These are phyloP conservation scores for Deroptyus accipitrinus DNA, from an alignment of 2,113 vertebrate genomes.

Conservation along the genomic window DNA sequence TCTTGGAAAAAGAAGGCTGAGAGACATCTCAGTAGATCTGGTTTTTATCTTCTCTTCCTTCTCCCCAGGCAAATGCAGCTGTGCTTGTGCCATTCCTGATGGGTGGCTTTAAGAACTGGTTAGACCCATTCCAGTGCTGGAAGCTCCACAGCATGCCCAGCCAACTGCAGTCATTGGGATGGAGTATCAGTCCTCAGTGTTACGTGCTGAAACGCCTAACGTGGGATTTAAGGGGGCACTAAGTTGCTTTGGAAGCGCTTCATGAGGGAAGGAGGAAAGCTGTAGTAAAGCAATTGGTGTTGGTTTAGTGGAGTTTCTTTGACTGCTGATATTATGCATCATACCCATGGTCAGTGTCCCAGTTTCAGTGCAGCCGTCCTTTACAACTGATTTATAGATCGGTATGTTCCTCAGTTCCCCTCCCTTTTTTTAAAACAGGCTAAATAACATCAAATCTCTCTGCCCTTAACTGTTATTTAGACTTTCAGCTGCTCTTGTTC, in stretches of 20 bases:
- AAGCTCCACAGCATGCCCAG: background rate
- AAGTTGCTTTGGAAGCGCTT: background rate
- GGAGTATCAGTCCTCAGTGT: background rate
- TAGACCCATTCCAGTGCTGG: background rate
- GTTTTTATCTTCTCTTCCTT: background rate
- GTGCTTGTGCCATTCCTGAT: background rate
- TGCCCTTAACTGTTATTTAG: background rate
- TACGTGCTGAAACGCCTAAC: rapidly evolving
- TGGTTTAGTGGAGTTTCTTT: background rate
- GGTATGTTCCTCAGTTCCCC: background rate
- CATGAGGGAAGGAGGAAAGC: background rate
- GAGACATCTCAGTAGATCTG: background rate
- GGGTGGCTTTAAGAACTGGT: background rate
- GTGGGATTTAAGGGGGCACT: background rate
- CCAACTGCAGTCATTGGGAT: background rate
- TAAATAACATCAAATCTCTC: background rate
- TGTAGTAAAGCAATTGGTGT: background rate
- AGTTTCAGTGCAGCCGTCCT: background rate
- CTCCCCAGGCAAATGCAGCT: background rate
- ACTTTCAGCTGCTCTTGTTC: background rate
- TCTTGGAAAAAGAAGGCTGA: background rate
- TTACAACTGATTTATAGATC: background rate
- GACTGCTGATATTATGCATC: background rate
- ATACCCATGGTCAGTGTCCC: background rate
- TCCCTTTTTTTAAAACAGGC: background rate